Percentiles rank a stretch among this genome's conserved stretches.
phyloP scores from a whole-genome alignment of 1,140 invertebrate genomes.

The Monomorium pharaonis region DNA sequence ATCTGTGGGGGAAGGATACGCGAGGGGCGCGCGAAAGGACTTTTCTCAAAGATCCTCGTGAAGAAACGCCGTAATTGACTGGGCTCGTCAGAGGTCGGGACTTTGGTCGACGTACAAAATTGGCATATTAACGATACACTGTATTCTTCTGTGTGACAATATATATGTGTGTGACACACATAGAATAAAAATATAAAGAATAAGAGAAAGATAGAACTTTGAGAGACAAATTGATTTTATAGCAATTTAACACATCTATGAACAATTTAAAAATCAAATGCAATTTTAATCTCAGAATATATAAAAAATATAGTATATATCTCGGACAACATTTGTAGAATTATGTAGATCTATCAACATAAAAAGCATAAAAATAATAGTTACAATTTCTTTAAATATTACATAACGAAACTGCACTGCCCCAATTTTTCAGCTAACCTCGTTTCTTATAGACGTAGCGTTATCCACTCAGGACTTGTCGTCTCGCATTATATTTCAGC shows the following conservation, averaged over 20 bases:
- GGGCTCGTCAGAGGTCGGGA: conserved; percentile 73
- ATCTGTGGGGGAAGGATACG: conserved; percentile 12
- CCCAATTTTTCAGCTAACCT: not conserved
- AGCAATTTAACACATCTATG: not conserved
- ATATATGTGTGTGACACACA: not conserved
- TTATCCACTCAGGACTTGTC: not conserved
- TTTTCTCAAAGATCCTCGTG: conserved; percentile 25
- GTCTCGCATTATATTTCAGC: not conserved
- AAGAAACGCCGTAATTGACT: conserved; percentile 74
- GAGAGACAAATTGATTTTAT: not conserved
- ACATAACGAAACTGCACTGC: not conserved
- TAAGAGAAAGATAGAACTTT: too few species aligned
- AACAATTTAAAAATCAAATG: not conserved
- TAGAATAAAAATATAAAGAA: not conserved
- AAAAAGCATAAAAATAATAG: not conserved
- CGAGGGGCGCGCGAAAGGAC: not conserved
- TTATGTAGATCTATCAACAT: not conserved
- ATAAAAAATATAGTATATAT: not conserved
- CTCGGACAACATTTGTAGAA: not conserved
- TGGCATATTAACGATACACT: not conserved
- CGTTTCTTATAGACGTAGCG: not conserved
- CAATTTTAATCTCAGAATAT: not conserved
- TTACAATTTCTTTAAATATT: not conserved
- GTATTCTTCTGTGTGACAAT: not conserved
- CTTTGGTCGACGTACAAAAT: conserved; percentile 56